Conservation (phyloP, 1,140 invertebrate genomes). For the Diuraphis noxia region DNA sequence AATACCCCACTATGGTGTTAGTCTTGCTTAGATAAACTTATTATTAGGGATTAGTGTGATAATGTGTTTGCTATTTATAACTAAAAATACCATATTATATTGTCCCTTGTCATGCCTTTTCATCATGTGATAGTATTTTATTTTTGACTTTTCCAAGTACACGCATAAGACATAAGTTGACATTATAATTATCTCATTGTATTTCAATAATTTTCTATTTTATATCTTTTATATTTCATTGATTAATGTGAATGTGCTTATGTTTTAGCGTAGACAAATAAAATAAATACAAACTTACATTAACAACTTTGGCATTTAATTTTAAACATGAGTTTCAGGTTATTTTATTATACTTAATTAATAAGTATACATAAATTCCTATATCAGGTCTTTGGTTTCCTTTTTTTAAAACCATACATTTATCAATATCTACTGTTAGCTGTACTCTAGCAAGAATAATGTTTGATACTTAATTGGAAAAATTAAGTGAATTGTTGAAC, state of each 20-base stretch:
- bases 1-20: not conserved
- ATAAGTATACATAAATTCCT: not conserved
- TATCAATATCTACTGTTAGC: not conserved
- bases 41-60: not conserved
- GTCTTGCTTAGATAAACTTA: not conserved
- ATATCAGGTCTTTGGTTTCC: not conserved
- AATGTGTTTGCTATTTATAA: not conserved
- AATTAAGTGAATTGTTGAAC: not conserved
- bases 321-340: not conserved
- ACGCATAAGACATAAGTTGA: slow-evolving; percentile 46
- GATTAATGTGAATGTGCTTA: slow-evolving; percentile 40
- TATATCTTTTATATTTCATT: slow-evolving; percentile 51
- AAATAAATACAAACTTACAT: slow-evolving; percentile 15
- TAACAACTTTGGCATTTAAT: not conserved
- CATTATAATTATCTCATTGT: slow-evolving; percentile 41
- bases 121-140: slow-evolving; percentile 49
- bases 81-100: not conserved
- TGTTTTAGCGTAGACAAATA: slow-evolving; percentile 40
- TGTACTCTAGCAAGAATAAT: not conserved
- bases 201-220: slow-evolving; percentile 44
- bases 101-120: slow-evolving; percentile 51
- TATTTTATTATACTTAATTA: not conserved
- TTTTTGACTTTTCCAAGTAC: slow-evolving; percentile 47
- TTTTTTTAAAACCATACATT: not conserved
- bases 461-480: not conserved